phyloP scores from a whole-genome alignment of 2,113 vertebrate genomes.

The Tinamus guttatus region DNA sequence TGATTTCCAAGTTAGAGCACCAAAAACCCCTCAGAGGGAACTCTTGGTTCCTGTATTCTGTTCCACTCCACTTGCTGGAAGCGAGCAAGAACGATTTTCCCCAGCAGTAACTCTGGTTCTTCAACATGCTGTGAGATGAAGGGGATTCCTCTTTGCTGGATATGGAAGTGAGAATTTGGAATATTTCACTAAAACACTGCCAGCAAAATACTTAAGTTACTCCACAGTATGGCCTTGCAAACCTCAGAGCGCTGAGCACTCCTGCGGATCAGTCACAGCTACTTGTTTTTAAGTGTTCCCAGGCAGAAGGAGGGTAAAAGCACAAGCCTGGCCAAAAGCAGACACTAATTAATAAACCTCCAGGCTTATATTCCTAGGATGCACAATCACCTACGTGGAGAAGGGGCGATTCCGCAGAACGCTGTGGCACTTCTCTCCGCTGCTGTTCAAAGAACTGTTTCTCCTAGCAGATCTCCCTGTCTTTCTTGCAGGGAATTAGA shows the following conservation, averaged over 20 bases:
- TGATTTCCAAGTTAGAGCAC: not conserved
- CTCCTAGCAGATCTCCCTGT: not conserved
- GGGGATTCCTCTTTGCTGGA: not conserved
- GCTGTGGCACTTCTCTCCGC: not conserved
- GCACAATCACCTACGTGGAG: accelerated
- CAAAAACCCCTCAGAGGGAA: accelerated
- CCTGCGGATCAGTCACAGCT: not conserved
- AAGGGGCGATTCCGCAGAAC: not conserved
- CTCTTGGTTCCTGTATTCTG: accelerated
- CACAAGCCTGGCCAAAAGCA: not conserved
- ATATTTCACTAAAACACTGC: not conserved
- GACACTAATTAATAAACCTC: not conserved
- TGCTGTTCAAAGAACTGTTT: not conserved
- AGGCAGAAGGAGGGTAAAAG: not conserved
- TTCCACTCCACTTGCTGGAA: not conserved
- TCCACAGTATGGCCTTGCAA: not conserved
- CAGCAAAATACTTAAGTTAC: not conserved
- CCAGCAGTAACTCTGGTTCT: not conserved
- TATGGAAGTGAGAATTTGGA: accelerated
- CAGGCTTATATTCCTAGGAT: not conserved
- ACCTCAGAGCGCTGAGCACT: not conserved
- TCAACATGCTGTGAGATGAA: accelerated
- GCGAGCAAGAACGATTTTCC: not conserved
- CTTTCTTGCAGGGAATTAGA: not conserved
- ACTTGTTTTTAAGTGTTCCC: not conserved